A percentile compares a stretch with the other conserved stretches of the same genome.
Conservation (phyloP, 64 coral and sea anemone genomes). For the Montipora foliosa region DNA sequence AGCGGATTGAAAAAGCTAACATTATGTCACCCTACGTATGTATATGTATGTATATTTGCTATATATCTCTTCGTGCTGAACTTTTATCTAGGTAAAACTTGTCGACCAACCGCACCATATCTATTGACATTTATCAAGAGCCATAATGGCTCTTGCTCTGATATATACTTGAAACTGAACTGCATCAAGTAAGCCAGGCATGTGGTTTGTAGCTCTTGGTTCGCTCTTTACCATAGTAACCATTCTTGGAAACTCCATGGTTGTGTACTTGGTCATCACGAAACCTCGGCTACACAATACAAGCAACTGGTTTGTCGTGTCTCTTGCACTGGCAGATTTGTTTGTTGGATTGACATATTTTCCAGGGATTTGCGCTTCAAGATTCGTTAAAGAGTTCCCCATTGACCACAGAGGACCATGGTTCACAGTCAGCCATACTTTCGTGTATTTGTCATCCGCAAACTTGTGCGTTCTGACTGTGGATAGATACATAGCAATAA, state of each 20-base stretch:
- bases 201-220: slow-evolving; percentile 21
- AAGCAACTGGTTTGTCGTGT: slow-evolving; percentile 33
- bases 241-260: background rate
- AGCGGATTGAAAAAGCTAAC: too few species aligned
- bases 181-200: background rate
- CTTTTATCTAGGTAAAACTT: too few species aligned
- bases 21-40: too few species aligned
- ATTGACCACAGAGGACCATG: slow-evolving; percentile 4
- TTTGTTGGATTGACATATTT: slow-evolving; percentile 19
- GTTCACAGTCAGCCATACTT: slow-evolving; percentile 40
- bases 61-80: too few species aligned
- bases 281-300: background rate
- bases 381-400: background rate
- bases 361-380: background rate
- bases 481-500: background rate
- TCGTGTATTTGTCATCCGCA: background rate
- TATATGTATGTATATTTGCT: too few species aligned
- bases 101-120: too few species aligned
- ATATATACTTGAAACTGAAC: too few species aligned
- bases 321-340: slow-evolving; percentile 36
- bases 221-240: background rate
- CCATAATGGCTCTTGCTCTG: too few species aligned
- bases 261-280: slow-evolving; percentile 15
- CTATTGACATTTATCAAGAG: too few species aligned
- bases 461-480: slow-evolving; percentile 11